Percentiles rank a stretch among this genome's conserved stretches.
These are phyloP conservation scores for Himalopsyche kuldschensis DNA, from an alignment of 2,888 invertebrate genomes.

Conservation along the genomic window DNA sequence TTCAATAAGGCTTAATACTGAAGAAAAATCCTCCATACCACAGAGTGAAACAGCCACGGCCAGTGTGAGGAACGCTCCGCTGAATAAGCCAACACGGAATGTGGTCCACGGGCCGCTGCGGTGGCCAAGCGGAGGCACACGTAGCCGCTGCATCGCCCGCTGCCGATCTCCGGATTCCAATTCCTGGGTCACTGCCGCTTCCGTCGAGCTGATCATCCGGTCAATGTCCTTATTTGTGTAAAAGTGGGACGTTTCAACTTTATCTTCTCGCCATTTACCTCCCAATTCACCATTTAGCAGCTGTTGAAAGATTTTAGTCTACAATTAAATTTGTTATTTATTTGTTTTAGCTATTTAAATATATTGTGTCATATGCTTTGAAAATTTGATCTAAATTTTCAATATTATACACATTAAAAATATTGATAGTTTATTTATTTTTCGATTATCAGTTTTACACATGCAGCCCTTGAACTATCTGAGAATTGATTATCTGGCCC, in stretches of 20 bases:
- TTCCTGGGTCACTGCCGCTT: conserved; percentile 68
- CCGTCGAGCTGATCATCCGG: conserved; percentile 78
- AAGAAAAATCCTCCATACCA: conserved; percentile 48
- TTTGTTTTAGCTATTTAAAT: no score
- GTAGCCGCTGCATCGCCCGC: conserved; percentile 82
- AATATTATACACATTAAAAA: no score
- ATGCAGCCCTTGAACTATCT: no score
- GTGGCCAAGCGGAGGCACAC: conserved; percentile 85
- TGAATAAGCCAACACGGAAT: conserved; percentile 82
- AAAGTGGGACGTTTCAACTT: conserved; percentile 82
- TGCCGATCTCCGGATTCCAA: conserved; percentile 79
- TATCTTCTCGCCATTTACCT: conserved; percentile 75
- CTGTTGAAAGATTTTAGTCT: conserved; percentile 44
- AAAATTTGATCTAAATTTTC: no score
- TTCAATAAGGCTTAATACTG: not conserved
- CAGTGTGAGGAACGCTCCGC: conserved; percentile 79
- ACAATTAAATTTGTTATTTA: no score
- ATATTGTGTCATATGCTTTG: no score
- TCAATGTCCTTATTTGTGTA: conserved; percentile 85
- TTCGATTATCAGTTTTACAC: no score
- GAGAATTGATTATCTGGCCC: no score
- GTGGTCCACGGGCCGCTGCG: conserved; percentile 81
- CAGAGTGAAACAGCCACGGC: conserved; percentile 72
- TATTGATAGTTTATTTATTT: no score
- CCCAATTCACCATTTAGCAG: conserved; percentile 70